These are phyloP conservation scores for Periparus ater DNA, from an alignment of 2,797 vertebrate species.

Conservation along the genomic window DNA sequence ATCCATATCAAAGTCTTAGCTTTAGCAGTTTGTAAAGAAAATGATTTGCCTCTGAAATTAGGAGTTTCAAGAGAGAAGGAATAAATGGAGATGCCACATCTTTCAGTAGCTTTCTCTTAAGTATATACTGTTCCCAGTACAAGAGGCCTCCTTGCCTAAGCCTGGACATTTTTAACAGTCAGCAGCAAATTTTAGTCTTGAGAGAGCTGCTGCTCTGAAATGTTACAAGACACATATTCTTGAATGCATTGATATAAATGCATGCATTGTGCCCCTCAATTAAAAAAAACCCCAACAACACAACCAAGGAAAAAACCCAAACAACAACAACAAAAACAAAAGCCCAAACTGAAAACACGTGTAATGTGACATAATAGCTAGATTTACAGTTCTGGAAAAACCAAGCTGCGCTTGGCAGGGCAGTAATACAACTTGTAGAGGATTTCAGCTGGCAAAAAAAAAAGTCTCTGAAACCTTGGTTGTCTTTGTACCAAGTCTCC, in stretches of 20 bases:
- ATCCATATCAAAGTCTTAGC: neutral
- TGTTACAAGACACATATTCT: fast-evolving
- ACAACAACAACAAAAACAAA: neutral
- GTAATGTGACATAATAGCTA: neutral
- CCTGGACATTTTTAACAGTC: neutral
- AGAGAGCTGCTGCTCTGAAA: neutral
- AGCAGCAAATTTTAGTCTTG: neutral
- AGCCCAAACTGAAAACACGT: neutral
- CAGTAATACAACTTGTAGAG: neutral
- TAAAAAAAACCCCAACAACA: fast-evolving
- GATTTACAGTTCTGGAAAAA: neutral
- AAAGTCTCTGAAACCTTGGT: neutral
- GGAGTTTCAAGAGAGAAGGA: neutral
- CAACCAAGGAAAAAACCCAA: too few species aligned
- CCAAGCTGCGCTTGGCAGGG: neutral
- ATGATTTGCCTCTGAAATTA: neutral
- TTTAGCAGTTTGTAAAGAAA: neutral
- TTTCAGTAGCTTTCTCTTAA: neutral
- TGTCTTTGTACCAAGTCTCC: neutral
- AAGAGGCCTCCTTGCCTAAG: neutral
- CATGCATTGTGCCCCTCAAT: neutral
- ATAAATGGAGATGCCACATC: neutral
- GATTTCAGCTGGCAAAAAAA: neutral
- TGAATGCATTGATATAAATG: neutral
- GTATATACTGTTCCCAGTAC: neutral